These are phyloP conservation scores for Cryptomyrus ogoouensis DNA, from an alignment of 2,113 vertebrate species.

Conservation along the genomic window DNA sequence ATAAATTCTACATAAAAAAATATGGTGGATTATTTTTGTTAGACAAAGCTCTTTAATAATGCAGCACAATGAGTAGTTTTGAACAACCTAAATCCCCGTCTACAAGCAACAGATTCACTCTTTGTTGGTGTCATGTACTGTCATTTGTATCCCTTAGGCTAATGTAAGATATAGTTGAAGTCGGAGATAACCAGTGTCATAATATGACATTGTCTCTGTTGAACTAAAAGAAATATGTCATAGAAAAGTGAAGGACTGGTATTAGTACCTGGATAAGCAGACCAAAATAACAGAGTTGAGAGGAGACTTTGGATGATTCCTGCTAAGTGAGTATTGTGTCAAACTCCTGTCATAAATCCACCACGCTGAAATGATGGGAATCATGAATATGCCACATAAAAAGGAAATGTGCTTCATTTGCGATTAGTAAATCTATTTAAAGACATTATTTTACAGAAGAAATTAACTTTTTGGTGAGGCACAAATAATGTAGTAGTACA, in stretches of 20 bases:
- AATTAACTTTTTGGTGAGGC: neutral
- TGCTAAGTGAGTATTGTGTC: neutral
- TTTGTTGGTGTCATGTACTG: neutral
- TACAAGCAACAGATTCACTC: neutral
- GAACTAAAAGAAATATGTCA: neutral
- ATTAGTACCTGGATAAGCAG: neutral
- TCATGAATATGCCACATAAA: neutral
- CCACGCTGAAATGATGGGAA: neutral
- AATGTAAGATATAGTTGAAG: neutral
- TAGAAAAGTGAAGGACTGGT: neutral
- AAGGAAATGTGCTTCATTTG: neutral
- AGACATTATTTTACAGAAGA: neutral
- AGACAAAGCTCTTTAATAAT: neutral
- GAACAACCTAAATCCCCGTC: neutral
- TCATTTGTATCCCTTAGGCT: neutral
- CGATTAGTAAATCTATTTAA: neutral
- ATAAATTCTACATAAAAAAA: neutral
- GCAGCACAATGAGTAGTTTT: neutral
- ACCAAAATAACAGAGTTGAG: neutral
- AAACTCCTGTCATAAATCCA: neutral
- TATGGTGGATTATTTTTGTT: neutral
- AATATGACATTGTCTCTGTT: neutral
- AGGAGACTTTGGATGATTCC: neutral
- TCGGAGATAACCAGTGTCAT: neutral
- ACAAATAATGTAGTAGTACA: neutral